Evolutionary conservation across 2,888 invertebrate species (phyloP).

Genomic region (Caenorhabditis auriculariae): DNA sequence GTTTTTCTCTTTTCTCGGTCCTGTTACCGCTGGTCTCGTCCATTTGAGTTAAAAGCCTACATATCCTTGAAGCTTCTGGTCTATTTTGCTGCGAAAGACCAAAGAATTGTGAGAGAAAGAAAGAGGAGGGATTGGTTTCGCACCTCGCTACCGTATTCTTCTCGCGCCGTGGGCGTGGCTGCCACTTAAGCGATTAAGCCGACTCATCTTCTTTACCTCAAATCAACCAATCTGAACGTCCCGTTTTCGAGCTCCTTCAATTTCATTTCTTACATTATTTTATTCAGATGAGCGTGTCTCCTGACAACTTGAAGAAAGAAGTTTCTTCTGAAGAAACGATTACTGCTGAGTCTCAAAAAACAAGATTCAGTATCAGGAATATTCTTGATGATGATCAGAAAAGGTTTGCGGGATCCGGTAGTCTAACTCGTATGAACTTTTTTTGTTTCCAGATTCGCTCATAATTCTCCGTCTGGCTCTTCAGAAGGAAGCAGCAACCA

Average conservation of each 20-base stretch:
- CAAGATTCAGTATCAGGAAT: slow-evolving; percentile 33
- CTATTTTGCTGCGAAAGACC: too few relatives aligned
- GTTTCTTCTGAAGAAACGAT: background rate
- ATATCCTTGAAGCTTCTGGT: too few relatives aligned
- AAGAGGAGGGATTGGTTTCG: background rate
- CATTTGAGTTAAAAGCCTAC: too few relatives aligned
- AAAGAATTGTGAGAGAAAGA: too few relatives aligned
- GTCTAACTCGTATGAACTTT: background rate
- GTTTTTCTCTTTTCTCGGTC: too few relatives aligned
- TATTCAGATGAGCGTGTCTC: background rate
- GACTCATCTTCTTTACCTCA: background rate
- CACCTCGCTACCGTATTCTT: background rate
- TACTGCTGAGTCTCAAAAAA: too few relatives aligned
- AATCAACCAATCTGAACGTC: background rate
- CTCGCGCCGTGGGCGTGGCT: background rate
- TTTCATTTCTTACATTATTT: background rate
- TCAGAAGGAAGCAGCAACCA: slow-evolving; percentile 27
- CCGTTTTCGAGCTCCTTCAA: too few relatives aligned
- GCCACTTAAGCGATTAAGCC: background rate
- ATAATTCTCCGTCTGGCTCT: slow-evolving; percentile 42
- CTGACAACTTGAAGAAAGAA: slow-evolving; percentile 2
- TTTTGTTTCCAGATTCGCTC: slow-evolving; percentile 30
- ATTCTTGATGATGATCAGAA: slow-evolving; percentile 23
- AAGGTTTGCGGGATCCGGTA: slow-evolving; percentile 13
- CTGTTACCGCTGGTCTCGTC: too few relatives aligned